Evolutionary conservation across 35 echinoderm and acorn worm genomes (phyloP), one percentile per base, ranked within the genome.

Genomic region (Ophioderma brevispina): DNA sequence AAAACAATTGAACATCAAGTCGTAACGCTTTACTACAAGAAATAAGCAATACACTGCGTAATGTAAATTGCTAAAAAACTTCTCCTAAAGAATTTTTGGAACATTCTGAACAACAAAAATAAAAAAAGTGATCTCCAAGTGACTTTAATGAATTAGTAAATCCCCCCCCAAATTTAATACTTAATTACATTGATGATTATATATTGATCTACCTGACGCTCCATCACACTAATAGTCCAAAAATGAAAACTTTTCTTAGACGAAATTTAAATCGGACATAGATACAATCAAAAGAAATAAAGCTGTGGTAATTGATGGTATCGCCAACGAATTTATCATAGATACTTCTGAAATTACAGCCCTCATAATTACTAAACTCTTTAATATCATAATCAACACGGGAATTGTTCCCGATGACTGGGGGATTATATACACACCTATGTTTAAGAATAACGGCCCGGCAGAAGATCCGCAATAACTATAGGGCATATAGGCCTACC

Each of bases 281-380:
- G 1, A 82, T 78, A 82, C 33, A 82, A 25, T 82, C 17, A 82
- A 82, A n/a, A 82, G 80, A 38, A 82, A 82, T 30, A 82, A 82
- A 82, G 0, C 80, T 82, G 33, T 31, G 15, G 80, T 31, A 35
- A 32, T 32, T 78, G 76, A 78, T 78, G 76, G 76, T 13, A 78
- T 78, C 30, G 76, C 34, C 8, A 78, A 78, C 28, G 76, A 78
- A 78, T 78, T 78, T 78, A 30, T 78, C 21, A 82, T 38, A n/a
- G n/a, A n/a, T n/a, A n/a, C n/a, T n/a, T n/a, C n/a, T n/a, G n/a
- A n/a, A n/a, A n/a, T n/a, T n/a, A n/a, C n/a, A n/a, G n/a, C n/a
- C n/a, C n/a, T n/a, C n/a, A n/a, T n/a, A n/a, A n/a, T n/a, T n/a
- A n/a, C 38, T 15, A 82, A 82, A 30, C 38, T 82, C 19, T 82